Conservation (phyloP, 2,797 vertebrate genomes). For the Lateolabrax maculatus region DNA sequence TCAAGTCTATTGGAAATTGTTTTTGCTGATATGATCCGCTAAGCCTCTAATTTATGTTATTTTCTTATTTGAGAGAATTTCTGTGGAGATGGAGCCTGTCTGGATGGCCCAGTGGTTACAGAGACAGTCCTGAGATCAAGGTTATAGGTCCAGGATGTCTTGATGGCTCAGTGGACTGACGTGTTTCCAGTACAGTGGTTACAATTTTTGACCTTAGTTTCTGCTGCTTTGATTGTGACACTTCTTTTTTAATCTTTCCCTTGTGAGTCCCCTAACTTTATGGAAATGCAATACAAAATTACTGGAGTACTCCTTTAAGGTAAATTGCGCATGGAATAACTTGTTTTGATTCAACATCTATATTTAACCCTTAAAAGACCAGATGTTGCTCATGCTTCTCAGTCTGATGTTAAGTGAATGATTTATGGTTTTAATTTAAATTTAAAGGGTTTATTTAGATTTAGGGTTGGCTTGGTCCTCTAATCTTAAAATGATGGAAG, state of each 20-base stretch:
- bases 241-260: neutral
- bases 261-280: neutral
- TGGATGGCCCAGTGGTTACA: neutral
- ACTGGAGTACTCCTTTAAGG: too few relatives aligned
- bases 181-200: neutral
- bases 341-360: too few relatives aligned
- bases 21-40: neutral
- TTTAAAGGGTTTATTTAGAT: too few relatives aligned
- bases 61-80: slow-evolving; percentile 11
- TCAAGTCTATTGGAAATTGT: slow-evolving; percentile 18
- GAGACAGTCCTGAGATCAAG: neutral
- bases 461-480: too few relatives aligned
- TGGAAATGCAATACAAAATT: neutral
- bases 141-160: neutral
- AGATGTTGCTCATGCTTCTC: neutral
- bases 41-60: neutral
- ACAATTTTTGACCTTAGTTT: neutral
- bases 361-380: neutral
- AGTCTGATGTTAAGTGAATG: neutral
- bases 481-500: too few relatives aligned
- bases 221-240: neutral
- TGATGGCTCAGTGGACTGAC: neutral
- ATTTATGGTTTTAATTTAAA: neutral
- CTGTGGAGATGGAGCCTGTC: neutral
- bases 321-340: too few relatives aligned